phyloP scores from a whole-genome alignment of 1,140 invertebrate genomes.

The Artemia franciscana region DNA sequence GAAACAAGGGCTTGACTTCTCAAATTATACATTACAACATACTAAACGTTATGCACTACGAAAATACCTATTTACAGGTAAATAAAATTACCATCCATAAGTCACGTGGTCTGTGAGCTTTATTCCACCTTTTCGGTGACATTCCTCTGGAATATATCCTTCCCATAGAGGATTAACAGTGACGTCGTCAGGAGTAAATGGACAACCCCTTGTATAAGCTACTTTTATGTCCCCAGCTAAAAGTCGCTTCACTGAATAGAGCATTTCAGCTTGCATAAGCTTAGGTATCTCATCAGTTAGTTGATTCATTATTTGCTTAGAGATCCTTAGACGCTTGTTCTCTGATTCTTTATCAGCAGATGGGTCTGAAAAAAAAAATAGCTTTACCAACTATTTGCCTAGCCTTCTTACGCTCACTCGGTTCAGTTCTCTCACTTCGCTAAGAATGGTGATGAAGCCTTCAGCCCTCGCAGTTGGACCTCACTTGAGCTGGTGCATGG shows the following conservation, averaged over 20 bases:
- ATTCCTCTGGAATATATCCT: slow-evolving; percentile 29
- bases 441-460: too few relatives aligned
- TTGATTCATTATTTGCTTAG: slow-evolving; percentile 16
- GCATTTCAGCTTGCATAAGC: slow-evolving; percentile 48
- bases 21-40: too few relatives aligned
- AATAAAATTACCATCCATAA: slow-evolving; percentile 61
- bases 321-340: slow-evolving; percentile 15
- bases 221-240: slow-evolving; percentile 62
- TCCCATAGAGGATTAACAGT: slow-evolving; percentile 38
- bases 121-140: slow-evolving; percentile 56
- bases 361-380: not conserved
- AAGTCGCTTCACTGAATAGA: slow-evolving; percentile 59
- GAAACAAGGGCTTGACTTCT: too few relatives aligned
- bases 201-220: slow-evolving; percentile 31
- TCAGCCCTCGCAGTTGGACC: too few relatives aligned
- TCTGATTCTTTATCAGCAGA: slow-evolving; percentile 13
- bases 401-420: too few relatives aligned
- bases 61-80: too few relatives aligned
- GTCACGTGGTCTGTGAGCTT: slow-evolving; percentile 55
- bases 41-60: too few relatives aligned
- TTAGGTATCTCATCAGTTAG: slow-evolving; percentile 41
- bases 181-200: not conserved
- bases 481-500: too few relatives aligned
- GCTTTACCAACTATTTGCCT: too few relatives aligned
- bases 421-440: too few relatives aligned